phyloP scores from a whole-genome alignment of 2,888 invertebrate genomes.

The Sarcophaga rosellei region DNA sequence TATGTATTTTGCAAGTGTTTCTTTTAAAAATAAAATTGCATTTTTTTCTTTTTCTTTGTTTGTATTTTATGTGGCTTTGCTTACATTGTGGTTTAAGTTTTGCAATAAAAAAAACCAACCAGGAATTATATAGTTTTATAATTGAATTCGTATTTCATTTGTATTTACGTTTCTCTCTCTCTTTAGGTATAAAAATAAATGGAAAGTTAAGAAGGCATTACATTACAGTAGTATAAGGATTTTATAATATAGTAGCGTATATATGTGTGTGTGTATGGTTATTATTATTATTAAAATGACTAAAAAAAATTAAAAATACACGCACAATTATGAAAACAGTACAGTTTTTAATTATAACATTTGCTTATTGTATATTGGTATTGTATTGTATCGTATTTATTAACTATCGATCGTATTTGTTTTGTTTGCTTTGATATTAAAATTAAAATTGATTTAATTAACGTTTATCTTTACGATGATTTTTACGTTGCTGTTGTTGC shows the following conservation, averaged over 20 bases:
- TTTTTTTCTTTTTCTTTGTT: not conserved
- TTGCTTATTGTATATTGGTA: conserved; percentile 28
- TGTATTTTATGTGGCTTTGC: conserved; percentile 34
- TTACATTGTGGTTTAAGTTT: conserved; percentile 32
- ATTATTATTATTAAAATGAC: conserved; percentile 20
- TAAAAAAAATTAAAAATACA: conserved; percentile 34
- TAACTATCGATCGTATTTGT: not conserved
- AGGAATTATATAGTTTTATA: conserved; percentile 31
- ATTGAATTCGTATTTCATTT: conserved; percentile 6
- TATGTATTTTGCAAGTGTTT: not conserved
- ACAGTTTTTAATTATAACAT: conserved; percentile 4
- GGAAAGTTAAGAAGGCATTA: conserved; percentile 63
- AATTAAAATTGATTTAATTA: conserved; percentile 43
- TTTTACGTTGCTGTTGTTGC: conserved; percentile 67
- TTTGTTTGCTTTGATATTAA: not conserved
- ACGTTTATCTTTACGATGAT: conserved; percentile 70
- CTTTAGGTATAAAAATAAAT: conserved; percentile 22
- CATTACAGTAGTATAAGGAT: too few relatives aligned
- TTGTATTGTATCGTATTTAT: conserved; percentile 32
- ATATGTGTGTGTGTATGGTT: not conserved
- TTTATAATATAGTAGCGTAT: not conserved
- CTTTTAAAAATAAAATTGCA: conserved; percentile 31
- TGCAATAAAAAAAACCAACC: conserved; percentile 34
- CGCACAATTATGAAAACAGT: conserved; percentile 32
- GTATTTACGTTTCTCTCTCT: conserved; percentile 6